Evolutionary conservation across 2,113 vertebrate genomes (phyloP).

Genomic region (Phodopus roborovskii): DNA sequence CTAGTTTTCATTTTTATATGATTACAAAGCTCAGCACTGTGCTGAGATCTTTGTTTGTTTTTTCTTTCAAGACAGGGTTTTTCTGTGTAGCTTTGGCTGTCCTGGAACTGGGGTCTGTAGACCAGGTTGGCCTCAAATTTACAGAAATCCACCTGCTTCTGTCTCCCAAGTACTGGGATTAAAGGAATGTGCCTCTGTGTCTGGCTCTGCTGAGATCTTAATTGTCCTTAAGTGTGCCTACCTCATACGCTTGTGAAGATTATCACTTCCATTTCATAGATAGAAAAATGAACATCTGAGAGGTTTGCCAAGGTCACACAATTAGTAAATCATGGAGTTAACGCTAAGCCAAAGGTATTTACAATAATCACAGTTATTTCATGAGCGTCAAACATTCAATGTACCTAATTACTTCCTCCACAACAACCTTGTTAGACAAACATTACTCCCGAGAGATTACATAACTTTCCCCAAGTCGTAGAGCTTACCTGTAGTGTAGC

Average conservation of each 20-base stretch:
- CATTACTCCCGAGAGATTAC: background rate
- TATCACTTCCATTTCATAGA: background rate
- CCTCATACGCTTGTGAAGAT: background rate
- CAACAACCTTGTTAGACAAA: constrained; percentile 1
- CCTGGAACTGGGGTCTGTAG: background rate
- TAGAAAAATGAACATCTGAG: constrained; percentile 32
- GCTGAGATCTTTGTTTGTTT: background rate
- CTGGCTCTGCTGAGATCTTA: background rate
- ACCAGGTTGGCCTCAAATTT: background rate
- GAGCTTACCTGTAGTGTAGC: background rate
- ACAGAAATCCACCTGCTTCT: background rate
- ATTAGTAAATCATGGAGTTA: background rate
- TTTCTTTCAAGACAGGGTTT: background rate
- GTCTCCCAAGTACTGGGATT: background rate
- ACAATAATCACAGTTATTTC: constrained; percentile 31
- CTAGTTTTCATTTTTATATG: constrained; percentile 47
- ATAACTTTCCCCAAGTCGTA: constrained; percentile 16
- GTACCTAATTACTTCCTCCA: background rate
- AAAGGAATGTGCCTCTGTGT: background rate
- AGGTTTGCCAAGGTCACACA: background rate
- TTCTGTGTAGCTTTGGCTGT: background rate
- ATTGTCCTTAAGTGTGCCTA: constrained; percentile 6
- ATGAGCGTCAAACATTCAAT: background rate
- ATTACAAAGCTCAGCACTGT: background rate
- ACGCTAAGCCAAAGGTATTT: background rate